A percentile compares a stretch with the other conserved stretches of the same genome.
Conservation (phyloP, 2,113 vertebrate genomes). For the Sinosuthora webbiana region DNA sequence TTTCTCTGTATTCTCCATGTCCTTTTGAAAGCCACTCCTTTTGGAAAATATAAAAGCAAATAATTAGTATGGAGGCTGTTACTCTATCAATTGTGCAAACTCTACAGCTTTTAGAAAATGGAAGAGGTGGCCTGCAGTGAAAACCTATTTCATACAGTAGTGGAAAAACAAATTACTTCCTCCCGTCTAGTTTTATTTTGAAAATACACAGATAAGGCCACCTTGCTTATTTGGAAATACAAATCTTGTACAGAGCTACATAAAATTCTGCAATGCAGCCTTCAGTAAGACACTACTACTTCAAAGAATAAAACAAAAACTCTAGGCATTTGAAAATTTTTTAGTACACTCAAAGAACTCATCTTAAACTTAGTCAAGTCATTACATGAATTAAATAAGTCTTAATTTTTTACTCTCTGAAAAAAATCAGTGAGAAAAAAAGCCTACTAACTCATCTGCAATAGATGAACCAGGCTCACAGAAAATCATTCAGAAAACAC, state of each 20-base stretch:
- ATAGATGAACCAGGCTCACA: neutral
- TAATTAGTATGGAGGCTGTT: neutral
- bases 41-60: constrained; percentile 40
- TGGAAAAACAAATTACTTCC: neutral
- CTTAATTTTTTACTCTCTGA: neutral
- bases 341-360: neutral
- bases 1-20: constrained; percentile 93
- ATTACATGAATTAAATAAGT: neutral
- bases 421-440: neutral
- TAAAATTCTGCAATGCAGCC: neutral
- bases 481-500: neutral
- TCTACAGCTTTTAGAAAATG: neutral
- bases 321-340: neutral
- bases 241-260: neutral
- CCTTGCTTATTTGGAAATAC: neutral
- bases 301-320: neutral
- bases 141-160: neutral
- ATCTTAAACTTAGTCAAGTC: neutral
- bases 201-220: neutral
- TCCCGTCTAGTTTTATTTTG: neutral
- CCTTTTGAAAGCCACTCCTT: constrained; percentile 98
- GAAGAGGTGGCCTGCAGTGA: neutral
- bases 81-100: neutral
- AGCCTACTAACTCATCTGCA: neutral
- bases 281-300: neutral